A percentile compares a stretch with the other conserved stretches of the same genome.
Conservation (phyloP, 2,113 vertebrate genomes). For the Hucho hucho region DNA sequence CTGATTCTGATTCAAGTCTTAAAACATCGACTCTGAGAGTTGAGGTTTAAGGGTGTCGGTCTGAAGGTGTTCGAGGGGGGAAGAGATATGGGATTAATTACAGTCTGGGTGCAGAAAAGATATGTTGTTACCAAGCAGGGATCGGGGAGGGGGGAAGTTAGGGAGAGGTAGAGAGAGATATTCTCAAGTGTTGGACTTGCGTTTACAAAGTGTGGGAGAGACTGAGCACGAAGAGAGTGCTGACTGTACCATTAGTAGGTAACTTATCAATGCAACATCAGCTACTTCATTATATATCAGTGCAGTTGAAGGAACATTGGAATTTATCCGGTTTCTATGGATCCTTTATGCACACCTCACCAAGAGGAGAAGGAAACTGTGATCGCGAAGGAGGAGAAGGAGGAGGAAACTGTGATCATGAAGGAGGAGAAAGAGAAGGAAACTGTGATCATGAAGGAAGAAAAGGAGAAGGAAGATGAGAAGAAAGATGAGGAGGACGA, state of each 20-base stretch:
- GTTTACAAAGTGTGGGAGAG: neutral
- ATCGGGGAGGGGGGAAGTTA: neutral
- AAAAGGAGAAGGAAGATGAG: neutral
- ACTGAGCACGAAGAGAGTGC: too few relatives aligned
- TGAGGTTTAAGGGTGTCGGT: too few relatives aligned
- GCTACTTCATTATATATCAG: too few relatives aligned
- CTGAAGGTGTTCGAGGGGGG: too few relatives aligned
- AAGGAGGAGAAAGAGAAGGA: neutral
- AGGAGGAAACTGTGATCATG: neutral
- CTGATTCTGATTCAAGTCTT: constrained; percentile 61
- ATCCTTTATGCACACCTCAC: constrained; percentile 8
- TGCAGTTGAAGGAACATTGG: too few relatives aligned
- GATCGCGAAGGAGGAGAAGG: neutral
- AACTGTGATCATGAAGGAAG: too few relatives aligned
- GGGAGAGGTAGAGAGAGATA: too few relatives aligned
- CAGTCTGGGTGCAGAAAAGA: too few relatives aligned
- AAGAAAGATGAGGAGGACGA: neutral
- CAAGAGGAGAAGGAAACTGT: neutral
- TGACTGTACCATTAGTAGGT: too few relatives aligned
- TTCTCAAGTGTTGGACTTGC: neutral
- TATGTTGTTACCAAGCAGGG: too few relatives aligned
- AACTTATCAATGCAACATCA: too few relatives aligned
- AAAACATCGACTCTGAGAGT: constrained; percentile 45
- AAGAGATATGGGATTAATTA: too few relatives aligned
- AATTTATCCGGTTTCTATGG: constrained; percentile 31